These are phyloP conservation scores for Huso huso DNA, from an alignment of 2,797 vertebrate species.

Conservation along the genomic window DNA sequence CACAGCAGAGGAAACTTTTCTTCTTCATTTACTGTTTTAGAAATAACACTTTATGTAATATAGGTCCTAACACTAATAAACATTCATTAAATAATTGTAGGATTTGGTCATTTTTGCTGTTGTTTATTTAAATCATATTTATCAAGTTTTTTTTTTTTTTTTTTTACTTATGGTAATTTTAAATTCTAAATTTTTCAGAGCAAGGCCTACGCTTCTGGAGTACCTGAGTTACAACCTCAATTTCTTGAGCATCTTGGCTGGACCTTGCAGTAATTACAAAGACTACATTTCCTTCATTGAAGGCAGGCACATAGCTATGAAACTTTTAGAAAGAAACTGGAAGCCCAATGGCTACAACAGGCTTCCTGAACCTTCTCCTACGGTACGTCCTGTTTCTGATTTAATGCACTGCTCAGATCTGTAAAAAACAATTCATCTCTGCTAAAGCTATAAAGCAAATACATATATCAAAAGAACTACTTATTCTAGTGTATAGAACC, in stretches of 20 bases:
- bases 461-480: too few species aligned
- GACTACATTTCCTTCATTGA: constrained; percentile 90
- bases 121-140: neutral
- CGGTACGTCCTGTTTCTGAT: constrained; percentile 53
- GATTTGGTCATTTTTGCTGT: too few species aligned
- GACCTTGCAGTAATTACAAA: constrained; percentile 84
- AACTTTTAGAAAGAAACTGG: constrained; percentile 60
- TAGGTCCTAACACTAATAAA: too few species aligned
- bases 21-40: too few species aligned
- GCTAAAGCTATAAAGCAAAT: too few species aligned
- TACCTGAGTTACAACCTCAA: constrained; percentile 94
- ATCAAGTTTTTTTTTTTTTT: neutral
- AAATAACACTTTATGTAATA: too few species aligned
- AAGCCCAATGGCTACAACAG: constrained; percentile 60
- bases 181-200: constrained; percentile 47
- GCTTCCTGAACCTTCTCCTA: constrained; percentile 69
- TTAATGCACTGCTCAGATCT: too few species aligned
- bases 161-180: too few species aligned
- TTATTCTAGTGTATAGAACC: too few species aligned
- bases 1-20: too few species aligned
- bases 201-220: constrained; percentile 76
- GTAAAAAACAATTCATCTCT: neutral
- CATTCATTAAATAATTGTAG: too few species aligned
- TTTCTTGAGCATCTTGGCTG: constrained; percentile 90
- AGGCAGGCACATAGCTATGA: constrained; percentile 71